Evolutionary conservation across 2,797 vertebrate species (phyloP).

Genomic region (Forpus xanthops): DNA sequence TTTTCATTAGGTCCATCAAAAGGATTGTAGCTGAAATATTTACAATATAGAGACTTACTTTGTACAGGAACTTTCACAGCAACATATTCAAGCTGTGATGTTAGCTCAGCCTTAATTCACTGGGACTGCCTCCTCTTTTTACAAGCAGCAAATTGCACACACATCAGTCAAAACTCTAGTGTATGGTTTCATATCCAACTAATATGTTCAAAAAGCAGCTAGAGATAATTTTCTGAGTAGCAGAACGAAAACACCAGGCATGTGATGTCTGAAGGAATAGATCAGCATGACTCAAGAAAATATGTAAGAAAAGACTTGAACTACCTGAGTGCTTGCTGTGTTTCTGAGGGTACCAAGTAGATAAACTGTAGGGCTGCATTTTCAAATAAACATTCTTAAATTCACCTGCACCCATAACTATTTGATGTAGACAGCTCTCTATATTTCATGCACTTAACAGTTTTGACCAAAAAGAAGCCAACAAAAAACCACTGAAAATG

Average conservation of each 20-base stretch:
- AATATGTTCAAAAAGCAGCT: neutral
- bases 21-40: slow-evolving; percentile 90
- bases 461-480: neutral
- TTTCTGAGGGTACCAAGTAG: neutral
- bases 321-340: neutral
- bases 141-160: neutral
- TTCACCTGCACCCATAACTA: neutral
- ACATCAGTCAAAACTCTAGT: neutral
- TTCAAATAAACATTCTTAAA: neutral
- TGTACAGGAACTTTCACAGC: neutral
- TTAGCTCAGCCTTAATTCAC: neutral
- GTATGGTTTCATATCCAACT: neutral
- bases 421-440: neutral
- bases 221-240: neutral
- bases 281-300: neutral
- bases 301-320: neutral
- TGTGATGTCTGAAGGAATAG: neutral
- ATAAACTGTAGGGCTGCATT: neutral
- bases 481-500: neutral
- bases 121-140: neutral
- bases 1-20: slow-evolving; percentile 98
- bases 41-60: neutral
- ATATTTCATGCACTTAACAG: neutral
- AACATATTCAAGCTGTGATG: neutral
- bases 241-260: neutral